Evolutionary conservation across 1,140 invertebrate species (phyloP).

Genomic region (Drosophila albomicans): DNA sequence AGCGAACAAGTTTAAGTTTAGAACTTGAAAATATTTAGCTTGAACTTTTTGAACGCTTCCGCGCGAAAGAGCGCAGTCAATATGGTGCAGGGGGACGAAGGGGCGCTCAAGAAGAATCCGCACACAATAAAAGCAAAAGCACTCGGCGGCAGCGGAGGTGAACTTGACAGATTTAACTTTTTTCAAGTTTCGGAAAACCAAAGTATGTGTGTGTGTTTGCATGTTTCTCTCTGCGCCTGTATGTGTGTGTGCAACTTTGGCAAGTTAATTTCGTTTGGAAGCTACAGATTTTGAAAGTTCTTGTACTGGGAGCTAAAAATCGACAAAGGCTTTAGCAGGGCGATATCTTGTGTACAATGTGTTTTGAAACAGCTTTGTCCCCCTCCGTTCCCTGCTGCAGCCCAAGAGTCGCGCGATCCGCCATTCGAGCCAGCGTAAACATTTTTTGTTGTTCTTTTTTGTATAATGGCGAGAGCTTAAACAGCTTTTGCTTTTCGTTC

Average conservation of each 20-base stretch:
- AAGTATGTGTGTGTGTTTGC: slow-evolving; percentile 29
- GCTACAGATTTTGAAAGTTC: slow-evolving; percentile 84
- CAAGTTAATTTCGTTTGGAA: slow-evolving; percentile 82
- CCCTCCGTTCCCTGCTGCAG: neutral
- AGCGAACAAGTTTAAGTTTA: slow-evolving; percentile 63
- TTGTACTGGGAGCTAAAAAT: slow-evolving; percentile 84
- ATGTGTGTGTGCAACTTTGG: slow-evolving; percentile 65
- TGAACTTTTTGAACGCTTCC: slow-evolving; percentile 59
- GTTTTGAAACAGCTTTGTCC: slow-evolving; percentile 45
- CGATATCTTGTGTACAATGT: slow-evolving; percentile 61
- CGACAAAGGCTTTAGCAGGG: slow-evolving; percentile 81
- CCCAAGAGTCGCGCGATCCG: slow-evolving; percentile 47
- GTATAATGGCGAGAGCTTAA: slow-evolving; percentile 67
- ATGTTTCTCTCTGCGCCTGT: neutral
- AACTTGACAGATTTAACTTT: slow-evolving; percentile 83
- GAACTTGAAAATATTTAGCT: slow-evolving; percentile 68
- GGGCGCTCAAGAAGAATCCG: slow-evolving; percentile 39
- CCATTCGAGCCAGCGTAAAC: slow-evolving; percentile 61
- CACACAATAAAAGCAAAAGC: slow-evolving; percentile 76
- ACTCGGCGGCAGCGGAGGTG: slow-evolving; percentile 63
- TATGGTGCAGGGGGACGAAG: slow-evolving; percentile 4
- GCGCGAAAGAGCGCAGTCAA: slow-evolving; percentile 16
- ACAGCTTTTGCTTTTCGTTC: slow-evolving; percentile 62
- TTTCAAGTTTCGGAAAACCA: slow-evolving; percentile 81
- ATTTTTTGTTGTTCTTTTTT: slow-evolving; percentile 11